Evolutionary conservation across 2,113 vertebrate species (phyloP).

Genomic region (Dasyornis broadbenti): DNA sequence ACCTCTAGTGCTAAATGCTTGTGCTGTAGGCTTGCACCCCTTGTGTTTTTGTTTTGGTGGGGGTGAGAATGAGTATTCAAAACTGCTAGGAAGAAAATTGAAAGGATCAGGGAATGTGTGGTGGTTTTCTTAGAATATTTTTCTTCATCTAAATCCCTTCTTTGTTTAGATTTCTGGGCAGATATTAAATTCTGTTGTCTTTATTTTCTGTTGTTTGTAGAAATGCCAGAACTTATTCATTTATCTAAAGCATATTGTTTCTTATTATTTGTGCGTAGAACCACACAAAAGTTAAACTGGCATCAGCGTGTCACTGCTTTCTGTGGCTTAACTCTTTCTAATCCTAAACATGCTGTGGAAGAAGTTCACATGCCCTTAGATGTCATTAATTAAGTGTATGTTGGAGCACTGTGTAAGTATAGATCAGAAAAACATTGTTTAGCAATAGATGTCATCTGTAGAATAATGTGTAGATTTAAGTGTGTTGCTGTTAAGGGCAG

Average conservation of each 20-base stretch:
- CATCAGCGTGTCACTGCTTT: not conserved
- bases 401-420: not conserved
- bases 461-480: not conserved
- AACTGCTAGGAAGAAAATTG: not conserved
- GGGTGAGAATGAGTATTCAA: not conserved
- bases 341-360: not conserved
- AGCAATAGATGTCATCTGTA: not conserved
- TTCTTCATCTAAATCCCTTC: not conserved
- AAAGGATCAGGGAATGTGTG: not conserved
- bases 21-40: not conserved
- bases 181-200: not conserved
- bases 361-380: not conserved
- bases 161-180: not conserved
- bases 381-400: not conserved
- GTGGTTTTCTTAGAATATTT: not conserved
- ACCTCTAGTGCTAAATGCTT: slow-evolving; percentile 1
- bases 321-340: not conserved
- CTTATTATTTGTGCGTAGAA: not conserved
- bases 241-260: not conserved
- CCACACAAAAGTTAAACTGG: not conserved
- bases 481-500: not conserved
- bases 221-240: not conserved
- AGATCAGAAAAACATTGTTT: not conserved
- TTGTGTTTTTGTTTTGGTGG: not conserved
- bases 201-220: not conserved